A percentile compares a stretch with the other conserved stretches of the same genome.
These are phyloP conservation scores for Nebria brevicollis DNA, from an alignment of 2,888 invertebrate genomes.

Conservation along the genomic window DNA sequence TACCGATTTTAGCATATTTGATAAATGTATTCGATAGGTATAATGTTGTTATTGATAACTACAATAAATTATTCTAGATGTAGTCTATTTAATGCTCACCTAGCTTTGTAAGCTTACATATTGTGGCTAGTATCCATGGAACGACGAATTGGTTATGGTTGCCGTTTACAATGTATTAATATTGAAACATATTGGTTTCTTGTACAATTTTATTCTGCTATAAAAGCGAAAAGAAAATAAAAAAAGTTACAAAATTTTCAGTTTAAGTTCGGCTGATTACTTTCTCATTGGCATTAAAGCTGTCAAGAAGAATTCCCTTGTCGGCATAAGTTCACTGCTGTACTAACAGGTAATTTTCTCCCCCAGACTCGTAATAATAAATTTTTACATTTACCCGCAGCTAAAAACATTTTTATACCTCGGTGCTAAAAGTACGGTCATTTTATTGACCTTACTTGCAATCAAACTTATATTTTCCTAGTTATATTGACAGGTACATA, in stretches of 20 bases:
- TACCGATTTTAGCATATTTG: neutral
- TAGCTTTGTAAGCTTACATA: too few relatives aligned
- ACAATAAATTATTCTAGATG: neutral
- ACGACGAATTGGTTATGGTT: too few relatives aligned
- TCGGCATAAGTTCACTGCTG: neutral
- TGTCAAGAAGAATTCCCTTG: neutral
- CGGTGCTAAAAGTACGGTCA: neutral
- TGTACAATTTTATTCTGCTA: neutral
- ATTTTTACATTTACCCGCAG: neutral
- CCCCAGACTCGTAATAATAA: neutral
- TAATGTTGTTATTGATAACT: neutral
- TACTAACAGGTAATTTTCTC: conserved; percentile 1
- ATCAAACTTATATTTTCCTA: neutral
- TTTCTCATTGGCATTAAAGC: neutral
- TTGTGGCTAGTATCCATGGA: too few relatives aligned
- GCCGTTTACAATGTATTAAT: neutral
- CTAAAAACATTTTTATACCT: neutral
- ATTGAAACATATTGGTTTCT: neutral
- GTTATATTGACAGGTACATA: neutral
- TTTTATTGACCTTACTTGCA: neutral
- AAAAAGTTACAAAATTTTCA: neutral
- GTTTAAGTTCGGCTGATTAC: neutral
- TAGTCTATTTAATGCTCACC: too few relatives aligned
- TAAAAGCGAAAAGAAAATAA: neutral
- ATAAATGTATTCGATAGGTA: neutral